These are phyloP conservation scores for Eupristina koningsbergeri DNA, from an alignment of 1,140 invertebrate genomes.

Conservation along the genomic window DNA sequence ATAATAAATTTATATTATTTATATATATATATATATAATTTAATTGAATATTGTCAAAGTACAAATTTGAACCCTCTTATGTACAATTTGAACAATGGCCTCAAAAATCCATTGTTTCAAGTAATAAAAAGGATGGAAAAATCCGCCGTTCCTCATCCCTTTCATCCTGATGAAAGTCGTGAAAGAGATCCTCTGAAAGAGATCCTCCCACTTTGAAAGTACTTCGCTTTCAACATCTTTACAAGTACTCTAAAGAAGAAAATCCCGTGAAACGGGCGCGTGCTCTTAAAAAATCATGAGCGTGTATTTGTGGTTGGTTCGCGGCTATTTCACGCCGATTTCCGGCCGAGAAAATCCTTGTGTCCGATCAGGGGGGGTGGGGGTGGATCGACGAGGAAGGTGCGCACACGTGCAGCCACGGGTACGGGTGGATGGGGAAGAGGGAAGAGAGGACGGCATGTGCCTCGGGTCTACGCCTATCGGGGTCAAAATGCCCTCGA, in stretches of 20 bases:
- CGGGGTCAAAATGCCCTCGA: slow-evolving; percentile 51
- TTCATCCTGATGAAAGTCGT: neutral
- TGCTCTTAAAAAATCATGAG: neutral
- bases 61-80: neutral
- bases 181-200: neutral
- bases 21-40: no score
- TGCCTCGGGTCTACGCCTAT: slow-evolving; percentile 54
- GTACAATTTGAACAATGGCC: neutral
- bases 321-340: slow-evolving; percentile 44
- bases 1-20: no score
- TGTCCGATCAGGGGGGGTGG: neutral
- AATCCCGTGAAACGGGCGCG: neutral
- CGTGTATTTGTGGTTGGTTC: slow-evolving; percentile 22
- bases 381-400: no score
- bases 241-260: neutral
- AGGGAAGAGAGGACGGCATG: neutral
- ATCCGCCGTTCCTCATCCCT: neutral
- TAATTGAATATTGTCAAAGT: neutral
- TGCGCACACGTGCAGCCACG: neutral
- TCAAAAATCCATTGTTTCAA: neutral
- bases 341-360: slow-evolving; percentile 39
- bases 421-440: neutral
- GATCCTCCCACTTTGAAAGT: slow-evolving; percentile 11
- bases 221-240: neutral
- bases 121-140: no score